phyloP scores from a whole-genome alignment of 2,113 vertebrate genomes.

The Corvus moneduloides region DNA sequence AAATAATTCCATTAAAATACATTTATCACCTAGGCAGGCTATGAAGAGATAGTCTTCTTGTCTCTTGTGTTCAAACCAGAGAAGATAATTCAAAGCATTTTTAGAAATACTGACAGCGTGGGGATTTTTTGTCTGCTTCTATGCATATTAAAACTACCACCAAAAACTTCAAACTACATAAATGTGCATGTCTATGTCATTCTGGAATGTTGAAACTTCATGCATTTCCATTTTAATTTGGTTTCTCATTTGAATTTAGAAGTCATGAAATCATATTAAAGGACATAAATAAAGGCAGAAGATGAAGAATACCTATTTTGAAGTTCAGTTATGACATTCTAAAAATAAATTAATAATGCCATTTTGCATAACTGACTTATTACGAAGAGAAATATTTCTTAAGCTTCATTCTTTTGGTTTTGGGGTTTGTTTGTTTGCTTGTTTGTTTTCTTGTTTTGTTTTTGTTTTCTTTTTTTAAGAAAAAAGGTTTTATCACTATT shows the following conservation, averaged over 20 bases:
- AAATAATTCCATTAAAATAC: neutral
- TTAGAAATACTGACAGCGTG: neutral
- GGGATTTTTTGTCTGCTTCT: neutral
- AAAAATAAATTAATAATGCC: neutral
- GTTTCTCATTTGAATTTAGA: neutral
- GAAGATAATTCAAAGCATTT: neutral
- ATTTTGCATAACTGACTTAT: neutral
- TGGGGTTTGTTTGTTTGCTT: too few relatives aligned
- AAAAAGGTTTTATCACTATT: neutral
- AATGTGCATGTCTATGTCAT: neutral
- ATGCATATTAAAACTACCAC: neutral
- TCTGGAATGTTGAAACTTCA: neutral
- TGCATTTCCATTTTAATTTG: neutral
- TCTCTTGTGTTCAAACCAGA: neutral
- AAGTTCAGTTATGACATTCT: neutral
- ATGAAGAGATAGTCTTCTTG: neutral
- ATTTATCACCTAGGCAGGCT: slow-evolving; percentile 17
- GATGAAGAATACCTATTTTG: neutral
- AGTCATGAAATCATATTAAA: neutral
- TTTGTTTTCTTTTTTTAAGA: neutral
- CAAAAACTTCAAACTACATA: accelerated
- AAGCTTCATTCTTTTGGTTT: neutral
- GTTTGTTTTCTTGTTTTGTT: accelerated
- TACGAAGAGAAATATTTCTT: neutral
- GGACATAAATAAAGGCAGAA: neutral